Base-by-base conservation (phyloP, 2,113 vertebrate species). In the Mesocricetus auratus region DNA sequence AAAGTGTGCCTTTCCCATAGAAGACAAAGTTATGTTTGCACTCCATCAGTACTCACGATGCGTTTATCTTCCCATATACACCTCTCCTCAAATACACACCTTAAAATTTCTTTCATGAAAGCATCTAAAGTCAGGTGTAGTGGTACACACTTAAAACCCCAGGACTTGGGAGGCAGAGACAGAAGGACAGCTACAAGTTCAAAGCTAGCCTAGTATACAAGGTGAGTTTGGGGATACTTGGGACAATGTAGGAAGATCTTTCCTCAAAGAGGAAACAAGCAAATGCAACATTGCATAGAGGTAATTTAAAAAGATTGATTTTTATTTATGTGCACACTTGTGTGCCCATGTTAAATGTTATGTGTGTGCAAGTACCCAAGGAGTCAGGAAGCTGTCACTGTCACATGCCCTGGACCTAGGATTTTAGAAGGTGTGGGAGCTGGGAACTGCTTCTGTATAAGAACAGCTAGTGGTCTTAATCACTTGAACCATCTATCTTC, bases 21-120 rank as follows among this genome's bases (percentile, higher is more conserved):
- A 93, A 31, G 4, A 47, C 77, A 79, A 36, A 91, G 53, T n/a
- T 95, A 73, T 53, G 4, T 12, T 64, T 94, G n/a, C 60, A 15
- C 12, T 90, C 15, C 33, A 64, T 45, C 9, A 79, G 39, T 39
- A 94, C 17, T 82, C 33, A 79, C 9, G 81, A 58, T 50, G 22
- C 31, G 9, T 7, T 3, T 86, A 33, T 42, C 19, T 89, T 86
- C 39, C 71, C 0, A 50, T 58, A 89, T 1, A 47, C 3, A 33
- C 77, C 82, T 90, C 3, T 91, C 36, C 77, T 89, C 21, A 17
- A 94, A 42, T 29, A 62, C 0, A 90, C 12, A 42, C 69, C 5
- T 87, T 3, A 90, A 71, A 69, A 7, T 88, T 94, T 83, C 39
- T 78, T 86, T 21, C 24, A 85, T 24, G 90, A 83, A 91, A 95